Evolutionary conservation across 2,888 invertebrate species (phyloP).

Genomic region (Trisateles emortualis): DNA sequence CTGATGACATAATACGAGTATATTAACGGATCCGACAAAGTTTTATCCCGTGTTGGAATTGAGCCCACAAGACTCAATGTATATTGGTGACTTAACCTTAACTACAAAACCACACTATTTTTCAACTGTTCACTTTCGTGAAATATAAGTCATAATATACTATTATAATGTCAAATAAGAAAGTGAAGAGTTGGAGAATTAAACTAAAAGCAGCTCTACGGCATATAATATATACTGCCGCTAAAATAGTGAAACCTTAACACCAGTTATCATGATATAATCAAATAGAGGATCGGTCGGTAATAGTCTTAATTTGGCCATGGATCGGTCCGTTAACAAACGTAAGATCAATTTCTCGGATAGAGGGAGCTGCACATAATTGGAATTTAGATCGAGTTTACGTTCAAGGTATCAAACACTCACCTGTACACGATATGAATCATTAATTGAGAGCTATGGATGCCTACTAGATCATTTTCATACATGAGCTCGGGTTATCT

Average conservation of each 20-base stretch:
- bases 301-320: constrained; percentile 44
- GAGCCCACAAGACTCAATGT: too few relatives aligned
- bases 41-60: too few relatives aligned
- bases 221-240: not conserved
- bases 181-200: too few relatives aligned
- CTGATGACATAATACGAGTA: too few relatives aligned
- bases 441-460: constrained; percentile 46
- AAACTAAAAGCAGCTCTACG: too few relatives aligned
- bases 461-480: constrained; percentile 26
- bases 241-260: constrained; percentile 18
- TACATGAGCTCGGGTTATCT: not conserved
- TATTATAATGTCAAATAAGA: too few relatives aligned
- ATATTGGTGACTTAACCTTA: too few relatives aligned
- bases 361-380: constrained; percentile 49
- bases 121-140: too few relatives aligned
- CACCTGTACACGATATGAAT: constrained; percentile 44
- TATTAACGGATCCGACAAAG: too few relatives aligned
- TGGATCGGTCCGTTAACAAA: constrained; percentile 48
- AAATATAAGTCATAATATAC: too few relatives aligned
- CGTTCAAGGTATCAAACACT: constrained; percentile 52
- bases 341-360: constrained; percentile 55
- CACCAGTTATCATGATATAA: constrained; percentile 30
- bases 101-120: too few relatives aligned
- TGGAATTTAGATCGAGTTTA: constrained; percentile 59
- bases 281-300: constrained; percentile 41